Percentiles rank a stretch among this genome's conserved stretches.
Evolutionary conservation across 2,113 vertebrate genomes (phyloP).

Genomic region (Murina feae): DNA sequence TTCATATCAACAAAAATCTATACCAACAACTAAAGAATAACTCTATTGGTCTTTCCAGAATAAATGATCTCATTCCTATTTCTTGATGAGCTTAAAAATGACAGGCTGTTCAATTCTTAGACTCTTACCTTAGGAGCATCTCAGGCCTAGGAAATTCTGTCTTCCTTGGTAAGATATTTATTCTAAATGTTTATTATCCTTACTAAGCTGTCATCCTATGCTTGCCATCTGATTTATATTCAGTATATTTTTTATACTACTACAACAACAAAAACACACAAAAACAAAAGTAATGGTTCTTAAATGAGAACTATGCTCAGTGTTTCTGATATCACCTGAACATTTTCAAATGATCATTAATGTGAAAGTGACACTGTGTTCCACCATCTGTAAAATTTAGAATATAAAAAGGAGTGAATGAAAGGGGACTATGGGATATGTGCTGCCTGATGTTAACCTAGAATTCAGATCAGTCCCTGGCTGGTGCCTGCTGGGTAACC

Average conservation of each 20-base stretch:
- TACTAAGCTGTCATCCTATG: not conserved
- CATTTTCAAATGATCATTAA: not conserved
- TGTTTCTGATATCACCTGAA: not conserved
- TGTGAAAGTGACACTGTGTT: not conserved
- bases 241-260: not conserved
- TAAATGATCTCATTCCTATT: conserved; percentile 11
- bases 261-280: not conserved
- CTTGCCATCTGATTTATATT: not conserved
- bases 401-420: not conserved
- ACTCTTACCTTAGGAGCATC: not conserved
- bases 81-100: not conserved
- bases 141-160: not conserved
- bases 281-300: not conserved
- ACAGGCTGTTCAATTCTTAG: not conserved
- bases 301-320: not conserved
- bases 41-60: not conserved
- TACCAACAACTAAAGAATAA: not conserved
- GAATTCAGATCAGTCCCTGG: not conserved
- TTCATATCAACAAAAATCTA: not conserved
- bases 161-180: not conserved
- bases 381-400: not conserved
- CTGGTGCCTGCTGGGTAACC: not conserved
- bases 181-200: not conserved
- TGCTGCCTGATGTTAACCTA: not conserved
- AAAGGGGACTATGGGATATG: not conserved